These are phyloP conservation scores for Nestor notabilis DNA, from an alignment of 2,113 vertebrate genomes.

Conservation along the genomic window DNA sequence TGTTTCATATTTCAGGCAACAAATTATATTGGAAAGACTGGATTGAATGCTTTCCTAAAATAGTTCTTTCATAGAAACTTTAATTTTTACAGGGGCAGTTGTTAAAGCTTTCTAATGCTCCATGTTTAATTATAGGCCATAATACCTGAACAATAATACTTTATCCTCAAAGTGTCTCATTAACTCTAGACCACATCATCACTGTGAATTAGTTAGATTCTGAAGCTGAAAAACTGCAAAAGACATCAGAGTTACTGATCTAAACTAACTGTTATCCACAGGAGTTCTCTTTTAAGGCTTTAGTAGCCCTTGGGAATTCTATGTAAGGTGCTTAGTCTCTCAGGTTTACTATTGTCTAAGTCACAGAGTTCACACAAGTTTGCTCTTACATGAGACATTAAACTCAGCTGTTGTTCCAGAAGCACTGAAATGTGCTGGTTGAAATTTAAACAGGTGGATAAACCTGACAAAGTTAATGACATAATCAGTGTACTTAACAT, in stretches of 20 bases:
- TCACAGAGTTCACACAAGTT: background rate
- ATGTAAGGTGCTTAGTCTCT: background rate
- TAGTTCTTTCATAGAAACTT: background rate
- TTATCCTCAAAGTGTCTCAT: background rate
- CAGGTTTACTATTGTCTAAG: background rate
- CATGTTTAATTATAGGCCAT: background rate
- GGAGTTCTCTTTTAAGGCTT: background rate
- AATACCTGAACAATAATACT: background rate
- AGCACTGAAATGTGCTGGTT: background rate
- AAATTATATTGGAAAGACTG: background rate
- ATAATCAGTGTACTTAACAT: background rate
- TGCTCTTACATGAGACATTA: background rate
- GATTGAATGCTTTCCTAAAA: background rate
- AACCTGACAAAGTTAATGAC: background rate
- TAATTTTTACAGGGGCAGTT: background rate
- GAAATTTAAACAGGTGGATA: background rate
- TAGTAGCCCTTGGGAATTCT: background rate
- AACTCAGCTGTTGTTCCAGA: background rate
- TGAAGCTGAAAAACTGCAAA: background rate
- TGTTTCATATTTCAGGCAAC: background rate
- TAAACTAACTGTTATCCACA: background rate
- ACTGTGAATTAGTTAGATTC: background rate
- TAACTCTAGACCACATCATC: background rate
- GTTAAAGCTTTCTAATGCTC: background rate
- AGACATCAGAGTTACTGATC: background rate